Evolutionary conservation across 2,797 vertebrate genomes (phyloP), one percentile per base, ranked within the genome.

Genomic region (Decapterus maruadsi): DNA sequence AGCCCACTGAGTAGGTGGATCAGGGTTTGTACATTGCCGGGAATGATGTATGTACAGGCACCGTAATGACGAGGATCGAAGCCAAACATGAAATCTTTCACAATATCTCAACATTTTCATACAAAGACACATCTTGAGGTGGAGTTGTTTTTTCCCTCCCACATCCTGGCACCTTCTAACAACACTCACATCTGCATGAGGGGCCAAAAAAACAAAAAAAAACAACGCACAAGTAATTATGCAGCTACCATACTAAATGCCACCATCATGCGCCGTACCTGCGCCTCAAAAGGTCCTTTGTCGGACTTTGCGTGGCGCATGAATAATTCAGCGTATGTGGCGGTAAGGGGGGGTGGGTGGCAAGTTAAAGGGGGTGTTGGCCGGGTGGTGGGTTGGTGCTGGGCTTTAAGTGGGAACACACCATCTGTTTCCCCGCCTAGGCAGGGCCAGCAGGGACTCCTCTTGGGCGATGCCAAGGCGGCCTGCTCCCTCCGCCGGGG

Each of bases 391-490:
- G 86, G 87, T 88, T 89, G 89, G 85, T 82, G 84, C 82, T 69
- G 82, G 87, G 92, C 91, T 92, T 92, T 91, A 93, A 93, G 92
- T 92, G 88, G 89, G 90, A 89, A 82, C 86, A 69, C 90, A 90
- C 95, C 95, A 95, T 96, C 95, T 96, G 95, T 92, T 94, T 92
- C 91, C 77, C 90, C 89, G 84, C 93, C 89, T 87, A 76, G 88
- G 83, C 85, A 89, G 86, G 89, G 90, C 89, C 90, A 89, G 87
- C 55, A 83, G 91, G 91, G 92, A 91, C 85, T 91, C 89, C 86
- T 93, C 89, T 90, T 82, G 88, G 93, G 87, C 51, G 83, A 91
- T 93, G 94, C 93, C 94, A 94, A 92, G 80, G 84, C 78, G 61
- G 78, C 80, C 78, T 66, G 74, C 83, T 83, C 71, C 66, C 78